A percentile compares a stretch with the other conserved stretches of the same genome.
Evolutionary conservation across 2,888 invertebrate genomes (phyloP).

Genomic region (Drosophila melanosoma): DNA sequence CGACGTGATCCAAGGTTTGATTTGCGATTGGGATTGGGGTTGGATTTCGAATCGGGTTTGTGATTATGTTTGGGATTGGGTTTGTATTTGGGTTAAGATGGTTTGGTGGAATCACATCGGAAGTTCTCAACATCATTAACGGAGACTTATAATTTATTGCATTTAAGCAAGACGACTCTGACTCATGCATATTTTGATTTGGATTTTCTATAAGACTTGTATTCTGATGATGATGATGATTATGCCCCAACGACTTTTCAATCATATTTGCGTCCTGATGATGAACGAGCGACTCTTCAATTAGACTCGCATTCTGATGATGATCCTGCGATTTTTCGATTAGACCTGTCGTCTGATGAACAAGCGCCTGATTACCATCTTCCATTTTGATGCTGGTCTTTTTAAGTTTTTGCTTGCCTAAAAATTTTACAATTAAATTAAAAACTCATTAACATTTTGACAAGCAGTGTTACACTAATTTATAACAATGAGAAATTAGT

Average conservation of each 20-base stretch:
- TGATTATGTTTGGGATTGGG: background rate
- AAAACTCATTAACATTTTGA: background rate
- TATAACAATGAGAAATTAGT: background rate
- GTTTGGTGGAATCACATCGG: conserved; percentile 12
- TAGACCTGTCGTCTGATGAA: conserved; percentile 21
- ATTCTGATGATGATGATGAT: conserved; percentile 5
- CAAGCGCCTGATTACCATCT: conserved; percentile 32
- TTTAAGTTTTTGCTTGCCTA: conserved; percentile 22
- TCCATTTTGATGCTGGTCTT: conserved; percentile 33
- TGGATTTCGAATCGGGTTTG: background rate
- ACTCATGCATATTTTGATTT: conserved; percentile 16
- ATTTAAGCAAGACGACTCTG: conserved; percentile 26
- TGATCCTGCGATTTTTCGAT: conserved; percentile 2
- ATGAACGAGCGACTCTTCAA: conserved; percentile 5
- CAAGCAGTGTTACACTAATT: background rate
- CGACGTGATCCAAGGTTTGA: conserved; percentile 19
- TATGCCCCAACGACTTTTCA: conserved; percentile 1
- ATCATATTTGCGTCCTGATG: background rate
- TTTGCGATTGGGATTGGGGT: background rate
- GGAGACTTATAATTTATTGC: conserved; percentile 35
- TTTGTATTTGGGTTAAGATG: conserved; percentile 4
- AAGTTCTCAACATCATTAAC: conserved; percentile 31
- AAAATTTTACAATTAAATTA: conserved; percentile 6
- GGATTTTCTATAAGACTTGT: conserved; percentile 26
- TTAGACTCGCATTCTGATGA: background rate